Evolutionary conservation across 2,888 invertebrate species (phyloP), one percentile per base, ranked within the genome.

Genomic region (Andrena fulva): DNA sequence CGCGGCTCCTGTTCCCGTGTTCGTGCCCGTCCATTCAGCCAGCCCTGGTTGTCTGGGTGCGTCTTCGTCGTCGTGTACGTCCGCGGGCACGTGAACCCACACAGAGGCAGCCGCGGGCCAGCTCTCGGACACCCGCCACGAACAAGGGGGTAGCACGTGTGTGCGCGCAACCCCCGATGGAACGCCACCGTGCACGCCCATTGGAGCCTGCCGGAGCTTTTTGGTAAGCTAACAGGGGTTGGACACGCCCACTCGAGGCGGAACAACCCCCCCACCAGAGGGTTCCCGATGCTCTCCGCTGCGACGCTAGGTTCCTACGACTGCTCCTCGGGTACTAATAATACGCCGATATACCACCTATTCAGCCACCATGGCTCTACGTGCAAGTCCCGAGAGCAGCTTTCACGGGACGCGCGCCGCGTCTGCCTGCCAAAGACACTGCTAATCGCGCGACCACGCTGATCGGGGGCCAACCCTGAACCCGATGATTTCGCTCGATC

Each of bases 291-390:
- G 56, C 84, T 79, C 80, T 80, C 82, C 87, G 79, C 85, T 80
- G 87, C 83, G 81, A 56, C 27, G 71, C 80, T 80, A 79, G 89
- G 87, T 52, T 83, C 78, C 72, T 76, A 76, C 87, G 79, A 80
- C 86, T 83, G 81, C 80, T 89, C 86, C 85, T 77, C 87, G 87
- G 42, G 87, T 77, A 90, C 91, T 92, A 93, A 93, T 93, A 93
- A 92, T 91, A 92, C 92, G 89, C 85, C 91, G 90, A 91, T 92
- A 92, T 91, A 92, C 89, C 90, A 91, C 91, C 92, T 90, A 92
- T 91, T 92, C 91, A 89, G 92, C 90, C 91, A 92, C 92, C 92
- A 92, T 93, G 92, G 90, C 89, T 91, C 92, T 91, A 89, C 91
- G 83, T 76, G 84, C 76, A 85, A 79, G 86, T 83, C 80, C 83